Evolutionary conservation across 2,797 vertebrate genomes (phyloP), one percentile per base, ranked within the genome.

Genomic region (Enteromius trimaculatus): DNA sequence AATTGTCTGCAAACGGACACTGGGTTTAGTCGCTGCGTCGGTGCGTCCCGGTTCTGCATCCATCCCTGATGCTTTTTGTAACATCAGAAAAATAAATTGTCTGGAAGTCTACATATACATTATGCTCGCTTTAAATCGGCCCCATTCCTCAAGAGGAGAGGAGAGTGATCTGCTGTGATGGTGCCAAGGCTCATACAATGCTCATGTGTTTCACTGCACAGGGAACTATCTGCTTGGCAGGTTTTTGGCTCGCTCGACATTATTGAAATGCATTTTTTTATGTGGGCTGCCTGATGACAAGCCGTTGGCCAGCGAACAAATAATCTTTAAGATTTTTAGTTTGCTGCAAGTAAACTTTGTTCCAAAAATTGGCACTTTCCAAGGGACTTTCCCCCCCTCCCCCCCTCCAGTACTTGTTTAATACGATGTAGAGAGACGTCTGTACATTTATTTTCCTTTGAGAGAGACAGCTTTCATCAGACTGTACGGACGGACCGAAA

Each of bases 281-380:
- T 84, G 85, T 86, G 78, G 88, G 91, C 91, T 91, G 92, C 90
- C 91, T 91, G 90, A 91, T 86, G 92, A 94, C 91, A 92, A 89
- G 89, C 60, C 60, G 49, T 90, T 94, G 94, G 92, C 93, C 78
- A 76, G 16, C 0, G 87, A 92, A 91, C 91, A 92, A 91, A 91
- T 91, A 65, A 83, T 23, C 64, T 87, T 90, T 90, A 81, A 89
- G 88, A 88, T 80, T 72, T 91, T 90, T 86, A 86, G 82, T 88
- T 92, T 91, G 84, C 86, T 80, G 62, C 83, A 49, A 78, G 84
- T 69, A 82, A 76, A 88, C 77, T 79, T 81, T 77, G 62, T 75
- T 74, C 65, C 62, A 69, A 72, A 81, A 81, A 72, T 83, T 85
- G 58, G 75, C 70, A 69, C 78, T 68, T 42, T 80, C 19, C 49